Percentiles rank a stretch among this genome's conserved stretches.
phyloP scores from a whole-genome alignment of 2,888 invertebrate genomes.

The Emmelina monodactyla region DNA sequence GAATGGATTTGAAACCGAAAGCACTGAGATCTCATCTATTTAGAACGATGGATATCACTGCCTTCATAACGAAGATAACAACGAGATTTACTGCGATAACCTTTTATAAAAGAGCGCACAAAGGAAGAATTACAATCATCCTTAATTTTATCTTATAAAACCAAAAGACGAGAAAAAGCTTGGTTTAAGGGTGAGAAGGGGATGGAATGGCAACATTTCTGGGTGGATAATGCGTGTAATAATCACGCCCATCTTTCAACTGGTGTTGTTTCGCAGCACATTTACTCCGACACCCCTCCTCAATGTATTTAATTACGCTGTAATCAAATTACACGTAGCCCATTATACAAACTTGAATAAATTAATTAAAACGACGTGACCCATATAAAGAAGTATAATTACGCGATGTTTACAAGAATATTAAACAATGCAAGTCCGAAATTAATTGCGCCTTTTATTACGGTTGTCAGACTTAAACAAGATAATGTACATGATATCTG shows the following conservation, averaged over 20 bases:
- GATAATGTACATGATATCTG: conserved; percentile 21
- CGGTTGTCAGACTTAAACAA: conserved; percentile 11
- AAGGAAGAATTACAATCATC: background rate
- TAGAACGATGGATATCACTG: too few species aligned
- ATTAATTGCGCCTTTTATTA: conserved; percentile 10
- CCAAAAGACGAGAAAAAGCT: background rate
- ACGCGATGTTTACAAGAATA: background rate
- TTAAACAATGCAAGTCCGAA: conserved; percentile 4
- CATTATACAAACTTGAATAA: conserved; percentile 31
- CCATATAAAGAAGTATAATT: conserved; percentile 8
- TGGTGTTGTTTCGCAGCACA: conserved; percentile 32
- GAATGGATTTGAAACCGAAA: too few species aligned
- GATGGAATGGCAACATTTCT: conserved; percentile 25
- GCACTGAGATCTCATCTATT: too few species aligned
- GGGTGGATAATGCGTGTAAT: conserved; percentile 49
- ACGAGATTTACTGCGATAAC: too few species aligned
- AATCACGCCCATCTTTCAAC: conserved; percentile 49
- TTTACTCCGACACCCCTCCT: conserved; percentile 30
- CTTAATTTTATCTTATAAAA: background rate
- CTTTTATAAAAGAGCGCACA: background rate
- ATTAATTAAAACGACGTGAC: conserved; percentile 20
- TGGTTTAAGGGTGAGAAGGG: conserved; percentile 21
- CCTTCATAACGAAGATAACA: too few species aligned
- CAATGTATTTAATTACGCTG: conserved; percentile 39
- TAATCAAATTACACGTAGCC: conserved; percentile 39